phyloP scores from a whole-genome alignment of 2,113 vertebrate genomes.

The Machaerirhynchus nigripectus region DNA sequence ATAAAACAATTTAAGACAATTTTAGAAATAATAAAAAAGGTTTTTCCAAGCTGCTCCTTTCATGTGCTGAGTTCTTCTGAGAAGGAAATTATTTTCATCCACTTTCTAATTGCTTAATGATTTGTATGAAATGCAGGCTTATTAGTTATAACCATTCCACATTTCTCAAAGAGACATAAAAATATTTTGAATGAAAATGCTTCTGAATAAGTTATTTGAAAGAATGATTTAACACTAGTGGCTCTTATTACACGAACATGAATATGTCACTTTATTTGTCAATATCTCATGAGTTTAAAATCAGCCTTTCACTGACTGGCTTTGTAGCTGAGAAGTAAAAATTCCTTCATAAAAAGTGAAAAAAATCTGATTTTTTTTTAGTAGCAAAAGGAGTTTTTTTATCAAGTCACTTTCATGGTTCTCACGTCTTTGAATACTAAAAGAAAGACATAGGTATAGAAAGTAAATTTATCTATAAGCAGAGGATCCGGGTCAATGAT shows the following conservation, averaged over 20 bases:
- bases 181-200: neutral
- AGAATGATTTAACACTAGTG: neutral
- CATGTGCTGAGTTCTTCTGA: neutral
- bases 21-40: neutral
- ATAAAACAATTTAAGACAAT: neutral
- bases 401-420: neutral
- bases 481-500: neutral
- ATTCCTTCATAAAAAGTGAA: neutral
- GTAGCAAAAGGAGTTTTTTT: neutral
- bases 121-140: neutral
- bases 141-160: neutral
- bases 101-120: neutral
- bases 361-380: neutral
- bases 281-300: neutral
- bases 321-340: neutral
- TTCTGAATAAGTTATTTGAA: neutral
- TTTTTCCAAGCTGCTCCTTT: neutral
- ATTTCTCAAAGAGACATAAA: neutral
- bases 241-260: neutral
- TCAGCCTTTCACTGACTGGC: neutral
- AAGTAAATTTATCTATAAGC: neutral
- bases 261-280: neutral
- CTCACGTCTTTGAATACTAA: neutral
- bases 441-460: neutral
- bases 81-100: neutral